Evolutionary conservation across 2,888 invertebrate genomes (phyloP), one percentile per base, ranked within the genome.

Genomic region (Stegophylla sp.): DNA sequence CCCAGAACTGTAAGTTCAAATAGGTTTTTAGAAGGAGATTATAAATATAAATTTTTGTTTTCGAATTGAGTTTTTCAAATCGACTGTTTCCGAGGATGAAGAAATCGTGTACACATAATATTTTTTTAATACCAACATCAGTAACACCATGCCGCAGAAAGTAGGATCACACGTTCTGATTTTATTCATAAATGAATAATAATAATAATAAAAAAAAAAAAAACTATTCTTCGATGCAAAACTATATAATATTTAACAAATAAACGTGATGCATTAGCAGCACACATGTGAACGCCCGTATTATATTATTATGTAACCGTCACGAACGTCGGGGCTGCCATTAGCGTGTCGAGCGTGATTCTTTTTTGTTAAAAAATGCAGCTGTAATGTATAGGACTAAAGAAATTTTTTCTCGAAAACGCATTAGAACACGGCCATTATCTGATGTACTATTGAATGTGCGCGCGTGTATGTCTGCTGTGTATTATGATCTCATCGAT

Each of bases 311-410:
- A 28, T 69, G 48, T 26, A 69, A 34, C n/a, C 51, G 45, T n/a
- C 48, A 23, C 28, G 67, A 69, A 23, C 67, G 34, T 53, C 71
- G 28, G 48, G n/a, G 12, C n/a, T n/a, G 23, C 34, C 74, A 74
- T 74, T 74, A 75, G 26, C 41, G 51, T 61, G 74, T 75, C 48
- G 51, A 75, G 23, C 23, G 63, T 51, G 63, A 63, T 75, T 63
- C 51, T 51, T 51, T 63, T 75, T 63, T 48, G 64, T 64, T 12
- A 15, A 61, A 56, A 59, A 15, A 45, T 26, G n/a, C n/a, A 45
- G 1, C 34, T 23, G 15, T 53, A 20, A 20, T 48, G 23, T 74
- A n/a, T n/a, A 51, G 12, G 20, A n/a, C 17, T 23, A 51, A 20
- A 64, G 23, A 64, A 75, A 75, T 51, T 10, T 23, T 17, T 64